Percentiles rank a stretch among this genome's conserved stretches.
phyloP scores from a whole-genome alignment of 35 echinoderm and acorn worm species.

The Ophiothrix spiculata region DNA sequence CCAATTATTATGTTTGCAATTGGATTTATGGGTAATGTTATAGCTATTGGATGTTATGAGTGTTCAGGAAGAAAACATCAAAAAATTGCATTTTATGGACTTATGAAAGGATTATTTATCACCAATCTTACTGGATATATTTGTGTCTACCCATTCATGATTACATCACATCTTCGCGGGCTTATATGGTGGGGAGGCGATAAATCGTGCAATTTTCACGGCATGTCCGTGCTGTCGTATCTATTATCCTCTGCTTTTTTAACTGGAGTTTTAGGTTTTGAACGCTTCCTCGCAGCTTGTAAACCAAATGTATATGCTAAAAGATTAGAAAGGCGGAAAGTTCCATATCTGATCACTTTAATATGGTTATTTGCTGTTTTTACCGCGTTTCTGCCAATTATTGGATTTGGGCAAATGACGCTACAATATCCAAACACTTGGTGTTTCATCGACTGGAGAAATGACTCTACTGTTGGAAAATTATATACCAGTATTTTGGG shows the following conservation, averaged over 20 bases:
- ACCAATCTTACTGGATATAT: constrained; percentile 80
- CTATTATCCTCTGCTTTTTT: constrained; percentile 58
- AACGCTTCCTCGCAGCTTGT: constrained; percentile 82
- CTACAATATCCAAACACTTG: constrained; percentile 83
- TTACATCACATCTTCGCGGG: constrained; percentile 56
- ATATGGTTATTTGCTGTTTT: constrained; percentile 84
- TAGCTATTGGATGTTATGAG: constrained; percentile 73
- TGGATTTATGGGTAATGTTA: constrained; percentile 71
- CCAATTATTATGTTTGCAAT: constrained; percentile 73
- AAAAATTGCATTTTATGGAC: constrained; percentile 65
- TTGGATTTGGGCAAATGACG: constrained; percentile 76
- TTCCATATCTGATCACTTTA: constrained; percentile 73
- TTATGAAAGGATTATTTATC: constrained; percentile 62
- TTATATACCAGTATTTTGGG: constrained; percentile 82
- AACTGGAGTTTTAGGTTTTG: constrained; percentile 69
- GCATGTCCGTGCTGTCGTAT: constrained; percentile 66
- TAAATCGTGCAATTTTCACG: constrained; percentile 76
- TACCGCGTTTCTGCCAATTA: constrained; percentile 70
- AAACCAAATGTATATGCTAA: constrained; percentile 58
- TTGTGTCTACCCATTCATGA: constrained; percentile 75
- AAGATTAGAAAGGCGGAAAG: constrained; percentile 84
- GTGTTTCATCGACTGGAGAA: constrained; percentile 93
- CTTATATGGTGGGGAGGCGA: constrained; percentile 73
- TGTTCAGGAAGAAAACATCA: constrained; percentile 63
- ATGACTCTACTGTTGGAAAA: constrained; percentile 74